Conservation (phyloP, 2,113 vertebrate species). For the Ranitomeya imitator region DNA sequence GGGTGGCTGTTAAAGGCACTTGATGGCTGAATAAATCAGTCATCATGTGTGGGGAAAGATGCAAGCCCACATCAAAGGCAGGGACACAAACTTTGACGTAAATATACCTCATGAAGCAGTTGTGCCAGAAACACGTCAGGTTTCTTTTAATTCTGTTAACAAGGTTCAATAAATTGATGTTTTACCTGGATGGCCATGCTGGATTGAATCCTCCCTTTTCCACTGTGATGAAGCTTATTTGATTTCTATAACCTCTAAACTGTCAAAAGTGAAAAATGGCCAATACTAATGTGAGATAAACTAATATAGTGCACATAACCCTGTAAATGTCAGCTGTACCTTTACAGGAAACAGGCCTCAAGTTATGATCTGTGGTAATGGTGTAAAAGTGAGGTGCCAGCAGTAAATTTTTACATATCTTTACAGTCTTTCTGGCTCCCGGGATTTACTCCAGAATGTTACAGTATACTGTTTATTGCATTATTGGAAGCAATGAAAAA, state of each 20-base stretch:
- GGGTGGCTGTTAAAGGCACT: no score
- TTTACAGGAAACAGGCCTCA: slow-evolving; percentile 18
- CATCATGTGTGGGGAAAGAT: no score
- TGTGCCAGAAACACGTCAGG: no score
- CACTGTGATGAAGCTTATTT: not conserved
- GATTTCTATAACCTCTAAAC: not conserved
- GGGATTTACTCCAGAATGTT: not conserved
- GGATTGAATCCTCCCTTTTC: not conserved
- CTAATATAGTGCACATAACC: not conserved
- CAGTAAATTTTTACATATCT: slow-evolving; percentile 31
- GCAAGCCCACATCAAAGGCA: no score
- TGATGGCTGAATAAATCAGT: no score
- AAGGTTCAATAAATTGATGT: no score
- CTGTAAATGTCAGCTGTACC: slow-evolving; percentile 9
- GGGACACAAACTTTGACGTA: no score
- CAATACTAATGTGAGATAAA: not conserved
- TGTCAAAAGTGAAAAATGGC: not conserved
- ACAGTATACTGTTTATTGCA: not conserved
- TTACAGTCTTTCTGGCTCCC: slow-evolving; percentile 3
- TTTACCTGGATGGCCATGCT: no score
- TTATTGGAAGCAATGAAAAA: slow-evolving; percentile 11
- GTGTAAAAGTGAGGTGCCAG: slow-evolving; percentile 3
- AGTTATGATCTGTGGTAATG: slow-evolving; percentile 14
- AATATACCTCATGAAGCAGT: no score
- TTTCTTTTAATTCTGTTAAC: no score